Percentiles rank a stretch among this genome's conserved stretches.
phyloP scores from a whole-genome alignment of 2,797 vertebrate genomes.

The Lepus townsendii region DNA sequence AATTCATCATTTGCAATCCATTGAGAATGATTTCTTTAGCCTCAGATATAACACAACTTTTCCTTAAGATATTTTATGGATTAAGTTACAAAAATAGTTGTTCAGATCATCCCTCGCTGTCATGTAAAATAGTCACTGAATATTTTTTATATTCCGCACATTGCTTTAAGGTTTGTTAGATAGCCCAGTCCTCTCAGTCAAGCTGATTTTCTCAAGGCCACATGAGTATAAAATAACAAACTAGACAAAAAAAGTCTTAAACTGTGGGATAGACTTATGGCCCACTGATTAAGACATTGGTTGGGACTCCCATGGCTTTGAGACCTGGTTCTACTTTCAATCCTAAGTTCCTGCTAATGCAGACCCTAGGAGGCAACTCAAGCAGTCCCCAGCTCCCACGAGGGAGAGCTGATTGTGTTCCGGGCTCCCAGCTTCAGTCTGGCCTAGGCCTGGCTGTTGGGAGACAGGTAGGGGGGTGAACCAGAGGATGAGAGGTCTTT shows the following conservation, averaged over 20 bases:
- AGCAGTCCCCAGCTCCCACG: too few species aligned
- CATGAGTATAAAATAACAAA: neutral
- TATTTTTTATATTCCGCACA: slow-evolving; percentile 8
- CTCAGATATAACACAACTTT: slow-evolving; percentile 8
- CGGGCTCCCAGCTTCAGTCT: too few species aligned
- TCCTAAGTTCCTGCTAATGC: too few species aligned
- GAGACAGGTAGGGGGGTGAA: too few species aligned
- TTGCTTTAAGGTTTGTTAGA: neutral
- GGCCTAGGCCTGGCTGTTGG: too few species aligned
- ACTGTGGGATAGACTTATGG: too few species aligned
- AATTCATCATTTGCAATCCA: slow-evolving; percentile 41
- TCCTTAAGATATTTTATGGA: neutral
- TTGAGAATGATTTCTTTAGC: neutral
- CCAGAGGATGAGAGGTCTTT: too few species aligned
- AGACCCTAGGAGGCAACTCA: too few species aligned
- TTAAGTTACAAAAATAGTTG: slow-evolving; percentile 21
- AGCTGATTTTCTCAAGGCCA: neutral
- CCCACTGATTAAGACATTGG: too few species aligned
- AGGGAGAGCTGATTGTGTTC: too few species aligned
- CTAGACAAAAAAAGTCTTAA: neutral
- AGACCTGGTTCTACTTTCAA: too few species aligned
- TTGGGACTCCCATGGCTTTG: too few species aligned
- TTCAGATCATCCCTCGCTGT: neutral
- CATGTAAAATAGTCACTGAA: neutral
- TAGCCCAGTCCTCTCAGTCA: neutral